Evolutionary conservation across 2,113 vertebrate species (phyloP).

Genomic region (Aegithalos caudatus): DNA sequence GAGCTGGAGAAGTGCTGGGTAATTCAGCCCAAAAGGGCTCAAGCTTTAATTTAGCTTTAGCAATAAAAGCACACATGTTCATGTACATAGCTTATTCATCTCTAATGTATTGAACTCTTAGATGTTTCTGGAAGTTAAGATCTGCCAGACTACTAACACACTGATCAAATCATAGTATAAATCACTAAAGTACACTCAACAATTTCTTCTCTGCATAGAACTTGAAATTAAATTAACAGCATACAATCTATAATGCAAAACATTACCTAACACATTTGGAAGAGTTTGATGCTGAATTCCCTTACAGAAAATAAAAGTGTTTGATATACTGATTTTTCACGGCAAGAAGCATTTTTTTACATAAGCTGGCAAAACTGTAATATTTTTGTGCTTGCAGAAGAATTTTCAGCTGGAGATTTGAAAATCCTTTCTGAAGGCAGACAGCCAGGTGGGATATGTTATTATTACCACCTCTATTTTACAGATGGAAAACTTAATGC

Average conservation of each 20-base stretch:
- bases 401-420: background rate
- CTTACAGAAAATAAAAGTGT: background rate
- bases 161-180: constrained; percentile 18
- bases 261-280: background rate
- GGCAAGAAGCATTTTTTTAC: background rate
- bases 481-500: background rate
- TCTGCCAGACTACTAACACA: background rate
- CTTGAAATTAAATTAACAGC: constrained; percentile 7
- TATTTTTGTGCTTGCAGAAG: background rate
- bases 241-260: background rate
- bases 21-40: background rate
- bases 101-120: background rate
- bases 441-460: background rate
- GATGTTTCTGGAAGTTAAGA: background rate
- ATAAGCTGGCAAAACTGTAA: background rate
- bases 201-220: background rate
- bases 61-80: constrained; percentile 12
- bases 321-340: background rate
- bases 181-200: background rate
- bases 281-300: background rate
- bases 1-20: background rate
- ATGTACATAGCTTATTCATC: background rate
- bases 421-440: constrained; percentile 12
- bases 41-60: constrained; percentile 27
- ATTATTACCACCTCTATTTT: constrained; percentile 6